These are phyloP conservation scores for Petroica traversi DNA, from an alignment of 2,113 vertebrate genomes.

Conservation along the genomic window DNA sequence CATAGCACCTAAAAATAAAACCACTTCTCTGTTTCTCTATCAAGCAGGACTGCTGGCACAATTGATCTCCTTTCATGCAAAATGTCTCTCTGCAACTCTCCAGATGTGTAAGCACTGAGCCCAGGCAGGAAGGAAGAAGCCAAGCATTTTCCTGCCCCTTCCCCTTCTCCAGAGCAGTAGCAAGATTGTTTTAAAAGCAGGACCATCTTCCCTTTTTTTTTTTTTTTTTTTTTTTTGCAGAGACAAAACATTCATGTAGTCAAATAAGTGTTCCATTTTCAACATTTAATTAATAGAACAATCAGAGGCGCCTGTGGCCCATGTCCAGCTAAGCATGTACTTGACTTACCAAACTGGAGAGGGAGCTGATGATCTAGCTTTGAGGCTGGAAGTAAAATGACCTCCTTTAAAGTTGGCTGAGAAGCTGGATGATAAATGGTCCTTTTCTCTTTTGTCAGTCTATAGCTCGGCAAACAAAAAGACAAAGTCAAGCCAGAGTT, in stretches of 20 bases:
- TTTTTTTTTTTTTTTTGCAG: not conserved
- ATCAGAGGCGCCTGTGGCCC: not conserved
- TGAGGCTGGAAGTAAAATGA: conserved; percentile 79
- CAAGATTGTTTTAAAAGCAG: not conserved
- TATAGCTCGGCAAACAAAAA: conserved; percentile 67
- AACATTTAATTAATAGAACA: not conserved
- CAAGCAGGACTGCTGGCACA: not conserved
- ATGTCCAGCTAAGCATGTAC: not conserved
- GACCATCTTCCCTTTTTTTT: not conserved
- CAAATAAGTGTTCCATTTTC: not conserved
- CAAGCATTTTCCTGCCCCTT: not conserved
- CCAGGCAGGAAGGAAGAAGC: not conserved
- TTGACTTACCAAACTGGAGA: conserved; percentile 85
- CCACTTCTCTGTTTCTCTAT: not conserved
- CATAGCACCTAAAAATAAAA: not conserved
- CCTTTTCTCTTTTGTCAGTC: conserved; percentile 77
- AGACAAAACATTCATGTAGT: not conserved
- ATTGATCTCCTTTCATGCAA: not conserved
- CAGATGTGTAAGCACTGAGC: not conserved
- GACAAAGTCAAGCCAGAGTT: conserved; percentile 41
- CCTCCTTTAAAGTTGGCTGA: conserved; percentile 74
- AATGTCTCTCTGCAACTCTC: not conserved
- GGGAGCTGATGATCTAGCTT: conserved; percentile 76
- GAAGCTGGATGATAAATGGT: conserved; percentile 82
- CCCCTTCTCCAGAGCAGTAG: not conserved